phyloP scores from a whole-genome alignment of 2,888 invertebrate species.

The Rhodophaea formosa region DNA sequence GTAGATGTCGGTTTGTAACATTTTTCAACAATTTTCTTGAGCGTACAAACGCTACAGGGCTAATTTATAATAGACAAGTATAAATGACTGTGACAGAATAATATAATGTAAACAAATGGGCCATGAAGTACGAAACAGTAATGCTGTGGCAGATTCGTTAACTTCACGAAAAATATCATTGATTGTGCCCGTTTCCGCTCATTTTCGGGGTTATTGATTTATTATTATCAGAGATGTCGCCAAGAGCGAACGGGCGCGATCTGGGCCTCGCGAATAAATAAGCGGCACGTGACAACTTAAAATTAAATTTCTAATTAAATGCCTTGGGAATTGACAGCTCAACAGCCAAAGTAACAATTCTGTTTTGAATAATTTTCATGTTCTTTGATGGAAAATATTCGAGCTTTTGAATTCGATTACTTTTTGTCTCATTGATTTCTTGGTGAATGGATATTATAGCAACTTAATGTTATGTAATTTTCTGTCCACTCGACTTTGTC shows the following conservation, averaged over 20 bases:
- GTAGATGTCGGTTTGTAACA: constrained; percentile 17
- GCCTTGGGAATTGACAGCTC: constrained; percentile 38
- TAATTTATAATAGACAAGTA: background rate
- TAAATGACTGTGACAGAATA: too few species aligned
- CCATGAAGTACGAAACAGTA: background rate
- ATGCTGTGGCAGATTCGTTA: background rate
- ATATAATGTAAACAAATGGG: too few species aligned
- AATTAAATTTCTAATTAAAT: constrained; percentile 43
- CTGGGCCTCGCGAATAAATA: constrained; percentile 33
- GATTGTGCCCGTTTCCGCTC: background rate
- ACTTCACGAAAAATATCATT: background rate
- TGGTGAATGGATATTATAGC: too few species aligned
- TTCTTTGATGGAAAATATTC: constrained; percentile 20
- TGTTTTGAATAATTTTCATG: constrained; percentile 34
- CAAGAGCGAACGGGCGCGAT: constrained; percentile 30
- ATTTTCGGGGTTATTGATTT: constrained; percentile 33
- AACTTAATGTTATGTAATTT: too few species aligned
- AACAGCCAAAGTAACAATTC: constrained; percentile 31
- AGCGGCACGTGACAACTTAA: constrained; percentile 31
- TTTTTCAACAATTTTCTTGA: background rate
- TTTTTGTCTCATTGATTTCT: too few species aligned
- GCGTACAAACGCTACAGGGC: background rate
- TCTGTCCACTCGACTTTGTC: too few species aligned
- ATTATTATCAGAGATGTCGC: constrained; percentile 26
- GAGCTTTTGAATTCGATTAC: too few species aligned